Percentiles rank a stretch among this genome's conserved stretches.
Conservation (phyloP, 1,140 invertebrate species). For the Ceratitis capitata region DNA sequence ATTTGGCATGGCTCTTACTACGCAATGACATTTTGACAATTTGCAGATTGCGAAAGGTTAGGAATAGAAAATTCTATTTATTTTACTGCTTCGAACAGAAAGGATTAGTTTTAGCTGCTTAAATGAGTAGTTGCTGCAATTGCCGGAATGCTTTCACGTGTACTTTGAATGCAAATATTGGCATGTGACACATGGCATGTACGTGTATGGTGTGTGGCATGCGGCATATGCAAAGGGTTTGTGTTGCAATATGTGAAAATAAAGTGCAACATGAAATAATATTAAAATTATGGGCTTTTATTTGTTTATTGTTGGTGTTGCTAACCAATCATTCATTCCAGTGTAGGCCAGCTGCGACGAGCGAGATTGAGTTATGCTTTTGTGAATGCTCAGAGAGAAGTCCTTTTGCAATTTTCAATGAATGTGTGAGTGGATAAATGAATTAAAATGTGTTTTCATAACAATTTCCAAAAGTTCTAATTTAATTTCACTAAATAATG, state of each 20-base stretch:
- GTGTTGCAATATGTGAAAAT: not conserved
- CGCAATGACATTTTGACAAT: not conserved
- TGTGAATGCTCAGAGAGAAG: too few relatives aligned
- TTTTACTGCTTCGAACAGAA: not conserved
- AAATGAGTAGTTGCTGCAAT: not conserved
- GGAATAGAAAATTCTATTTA: not conserved
- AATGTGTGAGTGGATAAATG: too few relatives aligned
- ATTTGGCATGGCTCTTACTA: not conserved
- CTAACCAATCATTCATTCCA: too few relatives aligned
- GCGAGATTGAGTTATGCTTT: too few relatives aligned
- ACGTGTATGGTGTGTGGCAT: not conserved
- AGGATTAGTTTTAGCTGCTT: not conserved
- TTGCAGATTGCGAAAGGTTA: conserved; percentile 21
- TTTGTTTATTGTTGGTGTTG: too few relatives aligned
- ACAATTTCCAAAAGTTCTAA: too few relatives aligned
- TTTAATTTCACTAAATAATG: too few relatives aligned
- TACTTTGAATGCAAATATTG: not conserved
- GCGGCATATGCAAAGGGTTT: conserved; percentile 16
- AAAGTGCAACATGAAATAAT: not conserved
- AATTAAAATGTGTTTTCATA: too few relatives aligned
- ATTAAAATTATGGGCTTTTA: too few relatives aligned
- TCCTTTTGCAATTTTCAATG: too few relatives aligned
- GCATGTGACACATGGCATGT: not conserved
- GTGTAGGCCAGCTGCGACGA: too few relatives aligned
- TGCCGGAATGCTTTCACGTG: not conserved